A percentile compares a stretch with the other conserved stretches of the same genome.
Evolutionary conservation across 2,888 invertebrate species (phyloP).

Genomic region (Nebria salina): DNA sequence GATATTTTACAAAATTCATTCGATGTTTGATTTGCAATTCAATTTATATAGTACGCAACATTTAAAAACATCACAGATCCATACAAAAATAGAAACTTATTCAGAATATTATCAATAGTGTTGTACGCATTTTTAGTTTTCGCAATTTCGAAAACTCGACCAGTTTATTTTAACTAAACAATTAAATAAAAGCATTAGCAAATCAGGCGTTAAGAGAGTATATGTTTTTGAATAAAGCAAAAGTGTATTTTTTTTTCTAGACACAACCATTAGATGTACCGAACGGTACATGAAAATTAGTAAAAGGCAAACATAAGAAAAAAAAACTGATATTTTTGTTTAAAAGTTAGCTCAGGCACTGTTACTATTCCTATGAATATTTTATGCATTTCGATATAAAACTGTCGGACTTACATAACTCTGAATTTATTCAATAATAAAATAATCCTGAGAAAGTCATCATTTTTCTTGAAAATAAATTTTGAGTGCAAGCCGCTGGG

Average conservation of each 20-base stretch:
- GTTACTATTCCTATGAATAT: constrained; percentile 46
- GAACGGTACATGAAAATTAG: constrained; percentile 22
- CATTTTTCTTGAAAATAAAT: constrained; percentile 19
- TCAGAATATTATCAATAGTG: no score
- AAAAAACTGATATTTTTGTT: constrained; percentile 3
- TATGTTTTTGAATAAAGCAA: background rate
- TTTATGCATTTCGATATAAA: constrained; percentile 43
- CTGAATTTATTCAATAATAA: constrained; percentile 19
- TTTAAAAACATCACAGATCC: no score
- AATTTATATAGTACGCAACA: no score
- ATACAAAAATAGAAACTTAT: no score
- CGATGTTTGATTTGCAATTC: no score
- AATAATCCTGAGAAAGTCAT: background rate
- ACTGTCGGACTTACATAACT: constrained; percentile 30
- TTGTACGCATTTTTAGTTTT: no score
- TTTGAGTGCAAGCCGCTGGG: constrained; percentile 30
- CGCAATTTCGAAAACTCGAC: background rate
- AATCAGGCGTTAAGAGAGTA: background rate
- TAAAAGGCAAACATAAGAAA: constrained; percentile 15
- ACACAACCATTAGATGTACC: constrained; percentile 42
- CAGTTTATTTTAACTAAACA: background rate
- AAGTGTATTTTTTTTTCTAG: constrained; percentile 5
- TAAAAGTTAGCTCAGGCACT: constrained; percentile 43
- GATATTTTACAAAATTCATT: no score
- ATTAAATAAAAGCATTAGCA: background rate